Conservation (phyloP, 2,888 invertebrate genomes). For the Tortricodes alternella region DNA sequence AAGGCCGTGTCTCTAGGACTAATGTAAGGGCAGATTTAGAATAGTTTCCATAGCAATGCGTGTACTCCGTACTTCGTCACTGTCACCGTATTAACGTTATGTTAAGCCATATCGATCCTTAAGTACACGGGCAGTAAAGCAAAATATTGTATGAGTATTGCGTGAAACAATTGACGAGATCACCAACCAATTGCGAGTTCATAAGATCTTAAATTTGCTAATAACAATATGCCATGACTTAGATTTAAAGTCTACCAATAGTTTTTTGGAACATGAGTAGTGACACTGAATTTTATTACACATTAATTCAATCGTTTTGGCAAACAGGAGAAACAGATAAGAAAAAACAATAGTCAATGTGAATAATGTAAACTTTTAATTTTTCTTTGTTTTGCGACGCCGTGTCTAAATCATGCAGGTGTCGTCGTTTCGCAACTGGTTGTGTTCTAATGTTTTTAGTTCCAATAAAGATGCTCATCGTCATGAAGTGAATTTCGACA, state of each 20-base stretch:
- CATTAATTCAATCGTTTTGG: background rate
- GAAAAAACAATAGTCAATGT: background rate
- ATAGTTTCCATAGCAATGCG: constrained; percentile 32
- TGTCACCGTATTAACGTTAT: constrained; percentile 15
- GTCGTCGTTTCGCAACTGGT: no score
- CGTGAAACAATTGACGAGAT: constrained; percentile 23
- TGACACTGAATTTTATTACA: background rate
- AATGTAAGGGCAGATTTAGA: constrained; percentile 55
- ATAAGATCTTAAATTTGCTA: constrained; percentile 22
- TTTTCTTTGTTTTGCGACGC: no score
- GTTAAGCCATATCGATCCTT: constrained; percentile 26
- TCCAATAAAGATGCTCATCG: no score
- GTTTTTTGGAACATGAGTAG: no score
- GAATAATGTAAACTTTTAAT: no score
- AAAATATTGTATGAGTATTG: constrained; percentile 23
- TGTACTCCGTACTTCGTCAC: constrained; percentile 16
- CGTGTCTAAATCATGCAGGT: no score
- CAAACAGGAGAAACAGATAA: constrained; percentile 1
- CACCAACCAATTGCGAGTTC: constrained; percentile 20
- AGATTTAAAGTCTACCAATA: background rate
- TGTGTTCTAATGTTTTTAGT: no score
- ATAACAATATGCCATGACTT: constrained; percentile 1
- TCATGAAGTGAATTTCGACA: no score
- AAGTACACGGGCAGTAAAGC: constrained; percentile 27
- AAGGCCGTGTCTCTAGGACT: constrained; percentile 62